Base-by-base conservation (phyloP, 2,797 vertebrate species). In the Alauda arvensis region DNA sequence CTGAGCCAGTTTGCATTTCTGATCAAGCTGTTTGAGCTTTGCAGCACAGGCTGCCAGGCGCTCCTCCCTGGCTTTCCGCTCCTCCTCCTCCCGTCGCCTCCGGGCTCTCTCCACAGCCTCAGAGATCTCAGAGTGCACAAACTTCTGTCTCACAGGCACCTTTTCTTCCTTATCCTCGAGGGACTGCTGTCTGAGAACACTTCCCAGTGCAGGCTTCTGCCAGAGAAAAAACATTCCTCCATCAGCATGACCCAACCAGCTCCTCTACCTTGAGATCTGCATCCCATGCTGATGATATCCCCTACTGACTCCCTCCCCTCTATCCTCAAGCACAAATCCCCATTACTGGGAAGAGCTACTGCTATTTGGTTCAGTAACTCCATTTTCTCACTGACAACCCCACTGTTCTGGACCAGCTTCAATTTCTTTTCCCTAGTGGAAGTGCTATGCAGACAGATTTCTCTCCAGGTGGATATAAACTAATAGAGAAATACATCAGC, bases 21-120 rank as follows among this genome's bases (percentile, higher is more conserved):
- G 98, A 84, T 99, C 99, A 68, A 99, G 97, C 82, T 98, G 98
- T 63, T 99, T 99, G n/a, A 99, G 98, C 81, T 99, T 99, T 85
- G 98, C 99, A 5, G 99, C 99, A 0, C 99, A 99, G 43, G 99
- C 99, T 2, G 99, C 99, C 89, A 99, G 95, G 14, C 99, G 96
- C 91, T 99, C 99, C 72, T 99, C 99, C 3, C 99, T 98, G 14
- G 98, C 98, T 2, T 98, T 97, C 8, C 99, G 96, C 92, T 99
- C 99, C 89, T 99, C 99, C 88, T 99, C 99, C 72, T 99, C 99
- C 4, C 99, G 97, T 7, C 99, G 97, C 56, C 96, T 97, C 33
- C 99, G 98, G 16, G 99, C 99, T 39, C 99, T 97, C 80, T 99
- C 99, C 0, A 99, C 99, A 0, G 99, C 99, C 93, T 99, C 99